A percentile compares a stretch with the other conserved stretches of the same genome.
These are phyloP conservation scores for Felis catus DNA, from an alignment of 2,113 vertebrate species.

Conservation along the genomic window DNA sequence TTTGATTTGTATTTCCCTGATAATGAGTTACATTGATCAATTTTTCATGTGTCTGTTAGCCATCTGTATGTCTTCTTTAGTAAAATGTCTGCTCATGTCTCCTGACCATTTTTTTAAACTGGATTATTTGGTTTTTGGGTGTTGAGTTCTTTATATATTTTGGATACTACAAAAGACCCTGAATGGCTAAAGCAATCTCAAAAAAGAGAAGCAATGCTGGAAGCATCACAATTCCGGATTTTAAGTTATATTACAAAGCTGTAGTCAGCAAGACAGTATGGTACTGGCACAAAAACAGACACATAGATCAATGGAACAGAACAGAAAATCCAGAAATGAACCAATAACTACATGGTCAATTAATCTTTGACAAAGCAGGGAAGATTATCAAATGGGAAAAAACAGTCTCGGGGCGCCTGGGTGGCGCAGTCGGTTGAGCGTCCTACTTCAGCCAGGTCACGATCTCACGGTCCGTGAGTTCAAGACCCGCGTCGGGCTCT, in stretches of 20 bases:
- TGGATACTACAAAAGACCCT: not conserved
- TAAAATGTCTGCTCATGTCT: not conserved
- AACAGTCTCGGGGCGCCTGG: not conserved
- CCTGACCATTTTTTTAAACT: not conserved
- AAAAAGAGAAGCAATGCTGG: not conserved
- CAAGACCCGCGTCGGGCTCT: no score
- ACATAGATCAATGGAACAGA: not conserved
- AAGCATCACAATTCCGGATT: not conserved
- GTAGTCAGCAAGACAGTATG: not conserved
- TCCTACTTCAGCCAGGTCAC: no score
- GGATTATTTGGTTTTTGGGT: not conserved
- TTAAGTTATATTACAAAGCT: not conserved
- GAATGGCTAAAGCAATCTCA: not conserved
- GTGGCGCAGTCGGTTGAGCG: no score
- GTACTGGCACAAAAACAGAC: not conserved
- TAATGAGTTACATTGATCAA: not conserved
- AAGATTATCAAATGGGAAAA: not conserved
- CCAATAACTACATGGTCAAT: not conserved
- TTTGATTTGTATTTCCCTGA: not conserved
- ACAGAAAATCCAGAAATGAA: not conserved
- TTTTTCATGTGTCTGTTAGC: not conserved
- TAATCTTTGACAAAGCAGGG: not conserved
- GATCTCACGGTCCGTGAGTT: no score
- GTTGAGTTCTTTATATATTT: not conserved
- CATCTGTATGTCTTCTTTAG: not conserved